phyloP scores from a whole-genome alignment of 2,113 vertebrate genomes.

The Hydrochoerus hydrochaeris region DNA sequence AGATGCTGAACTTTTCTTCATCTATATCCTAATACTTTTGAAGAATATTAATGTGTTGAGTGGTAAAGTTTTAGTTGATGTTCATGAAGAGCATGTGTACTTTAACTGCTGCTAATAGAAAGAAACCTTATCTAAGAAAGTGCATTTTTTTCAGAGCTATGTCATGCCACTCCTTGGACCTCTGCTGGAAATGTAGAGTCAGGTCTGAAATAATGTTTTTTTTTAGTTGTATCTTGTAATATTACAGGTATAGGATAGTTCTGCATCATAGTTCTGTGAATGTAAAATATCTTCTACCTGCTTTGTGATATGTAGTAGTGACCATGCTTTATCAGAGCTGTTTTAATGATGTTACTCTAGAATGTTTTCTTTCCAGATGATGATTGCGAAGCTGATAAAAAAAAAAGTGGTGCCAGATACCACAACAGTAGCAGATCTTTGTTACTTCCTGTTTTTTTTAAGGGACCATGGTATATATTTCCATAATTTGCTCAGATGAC shows the following conservation, averaged over 20 bases:
- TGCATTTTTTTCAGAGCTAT: neutral
- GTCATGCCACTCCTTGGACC: neutral
- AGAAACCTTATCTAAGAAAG: neutral
- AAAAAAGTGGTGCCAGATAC: neutral
- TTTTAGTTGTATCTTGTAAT: neutral
- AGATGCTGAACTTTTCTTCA: neutral
- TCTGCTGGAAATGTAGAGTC: neutral
- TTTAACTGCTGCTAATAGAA: neutral
- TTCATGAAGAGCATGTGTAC: neutral
- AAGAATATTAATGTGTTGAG: neutral
- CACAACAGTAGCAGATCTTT: neutral
- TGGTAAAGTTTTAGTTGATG: neutral
- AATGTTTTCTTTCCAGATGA: neutral
- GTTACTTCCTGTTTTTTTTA: neutral
- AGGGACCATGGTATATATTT: neutral
- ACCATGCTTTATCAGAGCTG: neutral
- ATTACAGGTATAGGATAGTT: neutral
- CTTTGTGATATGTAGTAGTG: neutral
- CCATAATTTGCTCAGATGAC: neutral
- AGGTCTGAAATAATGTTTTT: neutral
- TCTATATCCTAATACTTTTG: neutral
- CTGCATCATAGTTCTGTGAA: neutral
- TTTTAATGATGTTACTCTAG: neutral
- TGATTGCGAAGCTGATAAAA: neutral
- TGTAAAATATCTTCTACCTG: neutral